Evolutionary conservation across 1,140 invertebrate species (phyloP), one percentile per base, ranked within the genome.

Genomic region (Drosophila simulans): DNA sequence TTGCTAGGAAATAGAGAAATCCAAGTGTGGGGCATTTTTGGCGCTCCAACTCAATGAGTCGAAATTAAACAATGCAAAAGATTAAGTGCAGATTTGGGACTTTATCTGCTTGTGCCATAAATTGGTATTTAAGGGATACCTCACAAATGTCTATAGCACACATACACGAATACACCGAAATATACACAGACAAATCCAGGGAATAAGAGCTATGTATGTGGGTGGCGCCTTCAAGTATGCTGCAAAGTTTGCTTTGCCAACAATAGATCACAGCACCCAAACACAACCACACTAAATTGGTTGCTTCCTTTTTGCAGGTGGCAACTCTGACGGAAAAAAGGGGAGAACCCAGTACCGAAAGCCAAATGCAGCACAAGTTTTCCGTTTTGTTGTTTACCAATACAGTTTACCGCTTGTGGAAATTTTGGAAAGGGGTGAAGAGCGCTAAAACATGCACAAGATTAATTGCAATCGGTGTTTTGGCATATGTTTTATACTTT

Each of bases 61-160:
- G 85, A 91, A 91, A 91, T 91, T 91, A 91, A 90, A 91, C 90
- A 91, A 91, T 91, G 80, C 90, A 90, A 91, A 91, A 91, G 90
- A 91, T 91, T 91, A 91, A 91, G 90, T 91, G 78, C 90, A 91
- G 90, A 91, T 91, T 91, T 91, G 83, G 90, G 90, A 91, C 86
- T 91, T 91, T 91, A 91, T 91, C 86, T 91, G 90, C 86, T 80
- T 91, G 83, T 89, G 90, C 90, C 90, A 91, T 91, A 91, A 91
- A 91, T 91, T 91, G 90, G 90, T 91, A 91, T 91, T 91, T 91
- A 91, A 90, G 80, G 83, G 90, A 90, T 90, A 89, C 90, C 90
- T 81, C 90, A 91, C 83, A 91, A 90, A 72, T 83, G 85, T 90
- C 84, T 90, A 89, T 73, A 83, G 55, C 56, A 89, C 76, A 64